Base-by-base conservation (phyloP, 2,797 vertebrate genomes). In the Leptoclinus maculatus region DNA sequence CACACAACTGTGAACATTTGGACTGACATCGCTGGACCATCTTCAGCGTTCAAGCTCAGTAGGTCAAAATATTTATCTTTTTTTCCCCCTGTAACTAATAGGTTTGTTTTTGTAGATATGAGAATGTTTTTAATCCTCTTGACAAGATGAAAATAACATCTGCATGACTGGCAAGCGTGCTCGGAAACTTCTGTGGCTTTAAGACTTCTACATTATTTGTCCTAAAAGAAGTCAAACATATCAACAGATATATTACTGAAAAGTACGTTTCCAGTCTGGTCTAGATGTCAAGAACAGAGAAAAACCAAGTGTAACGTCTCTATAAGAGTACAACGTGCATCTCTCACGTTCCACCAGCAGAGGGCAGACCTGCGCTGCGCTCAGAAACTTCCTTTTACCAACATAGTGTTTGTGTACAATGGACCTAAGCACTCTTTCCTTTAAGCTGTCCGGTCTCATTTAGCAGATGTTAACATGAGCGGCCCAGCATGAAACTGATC, bases 351-450 rank as follows among this genome's bases (percentile, higher is more conserved):
- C 0, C 27, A 74, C 89, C 94, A 94, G 57, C 8, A 94, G 94
- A 89, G 89, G 94, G 91, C 90, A 91, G 87, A 47, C n/a, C 41
- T 74, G 87, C 5, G 77, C 73, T 27, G 34, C 32, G 10, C 51
- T 53, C 39, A 21, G 25, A 57, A 66, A 54, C 5, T 1, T 32
- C 29, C 21, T 32, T 43, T 57, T 7, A 56, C 76, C 36, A 51
- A 45, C 69, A 58, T 1, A 16, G 23, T 32, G 29, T 32, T 49
- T 62, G 0, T 9, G n/a, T 11, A 51, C 59, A 75, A 51, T 10
- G 27, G 5, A 59, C 39, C 54, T 49, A 53, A 71, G 74, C 49
- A 56, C 43, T 83, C 57, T 66, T 38, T 78, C 67, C 38, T 32
- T 74, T 17, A 51, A 41, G 58, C 71, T 69, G 64, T 63, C 59